These are phyloP conservation scores for Tinea trinotella DNA, from an alignment of 2,888 invertebrate genomes.

Conservation along the genomic window DNA sequence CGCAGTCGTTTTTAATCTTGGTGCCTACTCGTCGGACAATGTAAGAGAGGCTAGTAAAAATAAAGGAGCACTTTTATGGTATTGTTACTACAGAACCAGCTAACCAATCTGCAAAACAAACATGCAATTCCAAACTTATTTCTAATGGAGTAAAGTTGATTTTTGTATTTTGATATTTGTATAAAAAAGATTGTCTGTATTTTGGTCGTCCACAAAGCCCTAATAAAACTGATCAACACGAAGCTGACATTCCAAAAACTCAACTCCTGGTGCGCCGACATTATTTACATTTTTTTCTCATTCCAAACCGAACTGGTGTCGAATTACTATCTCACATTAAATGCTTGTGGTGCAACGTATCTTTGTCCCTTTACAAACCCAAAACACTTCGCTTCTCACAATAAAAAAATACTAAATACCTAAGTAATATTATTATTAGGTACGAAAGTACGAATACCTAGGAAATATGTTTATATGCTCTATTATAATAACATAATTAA, in stretches of 20 bases:
- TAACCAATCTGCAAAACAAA: neutral
- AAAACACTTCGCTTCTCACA: no score
- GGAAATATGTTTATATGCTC: no score
- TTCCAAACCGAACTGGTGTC: conserved; percentile 42
- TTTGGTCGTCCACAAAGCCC: conserved; percentile 24
- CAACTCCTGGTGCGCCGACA: conserved; percentile 47
- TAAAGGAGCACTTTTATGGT: neutral
- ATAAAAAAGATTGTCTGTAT: neutral
- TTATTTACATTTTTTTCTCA: conserved; percentile 49
- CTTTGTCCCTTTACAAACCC: no score
- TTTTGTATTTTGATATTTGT: neutral
- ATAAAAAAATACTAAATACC: no score
- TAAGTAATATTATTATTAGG: no score
- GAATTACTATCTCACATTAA: conserved; percentile 65
- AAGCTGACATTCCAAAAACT: conserved; percentile 38
- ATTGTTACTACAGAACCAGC: neutral
- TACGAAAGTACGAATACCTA: no score
- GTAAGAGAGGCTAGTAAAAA: conserved; percentile 26
- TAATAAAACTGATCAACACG: conserved; percentile 50
- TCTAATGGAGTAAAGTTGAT: neutral
- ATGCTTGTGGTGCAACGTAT: conserved; percentile 26
- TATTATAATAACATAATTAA: no score
- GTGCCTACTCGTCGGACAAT: conserved; percentile 44
- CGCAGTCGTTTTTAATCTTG: conserved; percentile 37
- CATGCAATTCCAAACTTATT: neutral